phyloP scores from a whole-genome alignment of 2,113 vertebrate genomes.

The Leucosticte australis region DNA sequence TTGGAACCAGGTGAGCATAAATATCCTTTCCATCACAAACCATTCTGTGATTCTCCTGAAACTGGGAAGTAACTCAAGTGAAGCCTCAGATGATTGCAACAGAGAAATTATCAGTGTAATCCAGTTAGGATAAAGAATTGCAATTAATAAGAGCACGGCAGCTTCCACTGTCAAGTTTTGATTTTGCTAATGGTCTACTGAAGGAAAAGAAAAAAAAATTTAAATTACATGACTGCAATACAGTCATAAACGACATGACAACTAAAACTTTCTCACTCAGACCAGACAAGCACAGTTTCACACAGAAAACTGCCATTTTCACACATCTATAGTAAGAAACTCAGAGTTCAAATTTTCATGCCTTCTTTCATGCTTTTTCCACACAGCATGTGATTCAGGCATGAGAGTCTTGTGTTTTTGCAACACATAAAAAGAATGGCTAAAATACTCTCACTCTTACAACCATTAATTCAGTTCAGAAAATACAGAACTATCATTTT shows the following conservation, averaged over 20 bases:
- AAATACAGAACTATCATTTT: not conserved
- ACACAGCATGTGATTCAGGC: not conserved
- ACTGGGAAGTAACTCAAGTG: not conserved
- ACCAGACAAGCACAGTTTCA: not conserved
- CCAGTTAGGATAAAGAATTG: not conserved
- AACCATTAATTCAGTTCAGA: not conserved
- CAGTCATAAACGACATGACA: rapidly evolving
- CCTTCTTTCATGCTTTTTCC: not conserved
- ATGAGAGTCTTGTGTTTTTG: not conserved
- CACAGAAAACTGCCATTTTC: not conserved
- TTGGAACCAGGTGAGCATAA: not conserved
- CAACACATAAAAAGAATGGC: not conserved
- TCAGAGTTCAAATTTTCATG: not conserved
- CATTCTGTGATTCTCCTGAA: not conserved
- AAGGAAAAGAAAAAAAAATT: not conserved
- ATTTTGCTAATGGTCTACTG: not conserved
- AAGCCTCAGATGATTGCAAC: not conserved
- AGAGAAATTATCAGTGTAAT: not conserved
- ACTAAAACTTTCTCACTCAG: not conserved
- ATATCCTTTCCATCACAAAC: not conserved
- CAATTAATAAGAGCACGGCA: not conserved
- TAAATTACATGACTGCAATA: not conserved
- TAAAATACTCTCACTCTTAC: not conserved
- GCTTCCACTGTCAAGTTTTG: not conserved
- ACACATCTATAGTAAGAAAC: not conserved